Conservation (phyloP, 2,888 invertebrate genomes). For the Zygothrica quintamaculata region DNA sequence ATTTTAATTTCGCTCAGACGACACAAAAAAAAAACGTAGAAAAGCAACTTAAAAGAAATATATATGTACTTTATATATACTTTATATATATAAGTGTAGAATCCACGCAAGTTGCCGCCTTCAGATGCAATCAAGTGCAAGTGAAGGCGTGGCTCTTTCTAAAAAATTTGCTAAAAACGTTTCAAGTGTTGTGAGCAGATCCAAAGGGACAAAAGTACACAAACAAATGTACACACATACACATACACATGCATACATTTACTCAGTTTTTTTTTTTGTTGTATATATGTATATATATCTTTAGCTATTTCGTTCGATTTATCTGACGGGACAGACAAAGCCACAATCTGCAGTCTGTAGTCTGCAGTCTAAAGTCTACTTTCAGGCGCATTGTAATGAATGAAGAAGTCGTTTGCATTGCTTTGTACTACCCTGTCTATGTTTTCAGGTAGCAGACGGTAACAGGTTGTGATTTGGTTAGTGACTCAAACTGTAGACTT, state of each 20-base stretch:
- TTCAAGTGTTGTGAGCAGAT: slow-evolving; percentile 51
- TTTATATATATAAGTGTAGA: slow-evolving; percentile 11
- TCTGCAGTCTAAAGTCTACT: slow-evolving; percentile 16
- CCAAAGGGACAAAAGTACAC: slow-evolving; percentile 30
- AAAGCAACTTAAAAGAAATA: slow-evolving; percentile 22
- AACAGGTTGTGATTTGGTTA: slow-evolving; percentile 17
- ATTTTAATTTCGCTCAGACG: slow-evolving; percentile 42
- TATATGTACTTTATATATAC: too few species aligned
- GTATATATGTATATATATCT: slow-evolving; percentile 29
- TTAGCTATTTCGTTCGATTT: slow-evolving; percentile 55
- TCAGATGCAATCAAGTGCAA: slow-evolving; percentile 56
- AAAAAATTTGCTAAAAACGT: slow-evolving; percentile 42
- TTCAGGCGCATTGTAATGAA: slow-evolving; percentile 59
- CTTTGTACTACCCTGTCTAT: slow-evolving; percentile 59
- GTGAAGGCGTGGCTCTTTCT: slow-evolving; percentile 43
- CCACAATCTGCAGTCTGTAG: slow-evolving; percentile 37
- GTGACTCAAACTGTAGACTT: slow-evolving; percentile 15
- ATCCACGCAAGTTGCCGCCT: slow-evolving; percentile 26
- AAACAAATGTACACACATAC: not conserved
- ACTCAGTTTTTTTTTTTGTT: too few species aligned
- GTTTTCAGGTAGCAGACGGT: slow-evolving; percentile 29
- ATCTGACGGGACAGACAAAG: slow-evolving; percentile 43
- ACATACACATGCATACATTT: slow-evolving; percentile 23
- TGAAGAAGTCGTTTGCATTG: slow-evolving; percentile 72
- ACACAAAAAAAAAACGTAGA: slow-evolving; percentile 24